phyloP scores from a whole-genome alignment of 1,140 invertebrate genomes.

The Pseudachorutes palmiensis region DNA sequence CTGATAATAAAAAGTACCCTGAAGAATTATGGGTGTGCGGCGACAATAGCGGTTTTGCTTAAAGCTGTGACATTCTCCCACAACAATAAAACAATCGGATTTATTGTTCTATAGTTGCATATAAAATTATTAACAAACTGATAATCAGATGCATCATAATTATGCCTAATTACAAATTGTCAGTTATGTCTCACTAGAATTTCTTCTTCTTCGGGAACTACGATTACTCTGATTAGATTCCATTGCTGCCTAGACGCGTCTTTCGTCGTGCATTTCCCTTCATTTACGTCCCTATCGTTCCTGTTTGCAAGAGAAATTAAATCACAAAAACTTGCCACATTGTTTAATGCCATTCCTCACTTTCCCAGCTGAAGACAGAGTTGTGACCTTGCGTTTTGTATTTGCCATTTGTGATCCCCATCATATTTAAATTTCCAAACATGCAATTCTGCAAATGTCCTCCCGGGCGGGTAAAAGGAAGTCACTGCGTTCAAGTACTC shows the following conservation, averaged over 20 bases:
- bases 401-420: constrained; percentile 8
- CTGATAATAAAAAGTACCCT: no score
- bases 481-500: constrained; percentile 14
- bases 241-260: constrained; percentile 1
- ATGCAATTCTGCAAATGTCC: not conserved
- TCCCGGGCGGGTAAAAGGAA: not conserved
- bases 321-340: not conserved
- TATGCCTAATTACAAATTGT: not conserved
- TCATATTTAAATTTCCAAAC: constrained; percentile 7
- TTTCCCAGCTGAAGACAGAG: not conserved
- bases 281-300: not conserved
- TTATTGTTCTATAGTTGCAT: no score
- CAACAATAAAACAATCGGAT: no score
- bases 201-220: constrained; percentile 10
- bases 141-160: no score
- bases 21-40: no score
- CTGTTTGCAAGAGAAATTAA: not conserved
- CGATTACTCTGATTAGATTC: not conserved
- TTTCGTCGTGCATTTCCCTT: not conserved
- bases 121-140: no score
- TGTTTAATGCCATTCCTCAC: not conserved
- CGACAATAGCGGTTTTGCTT: no score
- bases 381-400: constrained; percentile 1
- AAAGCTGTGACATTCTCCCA: no score
- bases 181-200: not conserved